Percentiles rank a stretch among this genome's conserved stretches.
Conservation (phyloP, 53 echinoderm and acorn worm species). For the Holothuria leucospilota region DNA sequence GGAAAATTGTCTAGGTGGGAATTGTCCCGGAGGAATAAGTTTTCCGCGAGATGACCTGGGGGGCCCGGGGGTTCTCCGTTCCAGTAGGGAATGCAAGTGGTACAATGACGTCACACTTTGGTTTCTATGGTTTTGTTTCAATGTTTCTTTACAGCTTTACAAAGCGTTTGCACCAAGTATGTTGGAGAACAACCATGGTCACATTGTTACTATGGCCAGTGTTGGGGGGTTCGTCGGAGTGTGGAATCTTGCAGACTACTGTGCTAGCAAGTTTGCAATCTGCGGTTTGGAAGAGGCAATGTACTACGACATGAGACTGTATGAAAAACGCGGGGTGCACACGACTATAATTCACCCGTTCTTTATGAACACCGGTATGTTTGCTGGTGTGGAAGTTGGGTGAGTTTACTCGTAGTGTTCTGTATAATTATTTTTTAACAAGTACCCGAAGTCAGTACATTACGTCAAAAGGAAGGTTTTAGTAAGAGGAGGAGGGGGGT, state of each 20-base stretch:
- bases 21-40: no score
- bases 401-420: slow-evolving; percentile 1
- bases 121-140: no score
- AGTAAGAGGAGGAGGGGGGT: no score
- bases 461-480: no score
- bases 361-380: slow-evolving; percentile 98
- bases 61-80: no score
- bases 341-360: slow-evolving; percentile 86
- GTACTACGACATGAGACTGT: slow-evolving; percentile 72
- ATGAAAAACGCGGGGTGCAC: slow-evolving; percentile 74
- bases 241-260: slow-evolving; percentile 87
- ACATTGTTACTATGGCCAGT: slow-evolving; percentile 87
- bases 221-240: slow-evolving; percentile 83
- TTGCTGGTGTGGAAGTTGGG: slow-evolving; percentile 82
- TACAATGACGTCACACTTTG: no score
- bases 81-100: no score
- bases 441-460: no score
- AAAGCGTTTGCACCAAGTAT: slow-evolving; percentile 94
- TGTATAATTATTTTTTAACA: no score
- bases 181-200: slow-evolving; percentile 89
- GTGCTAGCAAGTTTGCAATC: slow-evolving; percentile 90
- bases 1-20: no score
- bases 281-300: slow-evolving; percentile 92
- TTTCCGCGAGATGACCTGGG: no score
- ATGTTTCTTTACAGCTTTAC: slow-evolving; percentile 59